phyloP scores from a whole-genome alignment of 2,888 invertebrate species.

The Salpingus planirostris region DNA sequence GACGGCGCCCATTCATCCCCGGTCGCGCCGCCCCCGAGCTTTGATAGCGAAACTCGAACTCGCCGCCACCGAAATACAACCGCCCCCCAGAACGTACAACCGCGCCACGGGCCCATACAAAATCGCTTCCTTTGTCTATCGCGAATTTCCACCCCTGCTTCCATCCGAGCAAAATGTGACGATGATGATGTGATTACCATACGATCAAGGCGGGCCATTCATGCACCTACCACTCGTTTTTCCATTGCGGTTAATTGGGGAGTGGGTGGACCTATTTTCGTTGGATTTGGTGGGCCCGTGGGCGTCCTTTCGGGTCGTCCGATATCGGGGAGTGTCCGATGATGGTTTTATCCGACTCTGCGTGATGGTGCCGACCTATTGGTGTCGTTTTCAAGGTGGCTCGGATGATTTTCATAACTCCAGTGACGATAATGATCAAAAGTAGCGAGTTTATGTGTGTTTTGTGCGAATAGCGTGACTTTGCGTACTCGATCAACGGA shows the following conservation, averaged over 20 bases:
- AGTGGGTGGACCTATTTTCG: no score
- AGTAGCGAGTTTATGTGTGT: constrained; percentile 4
- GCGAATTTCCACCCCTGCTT: no score
- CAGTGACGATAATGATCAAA: constrained; percentile 5
- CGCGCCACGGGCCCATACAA: constrained; percentile 1
- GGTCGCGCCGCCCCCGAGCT: constrained; percentile 41
- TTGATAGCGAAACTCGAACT: constrained; percentile 15
- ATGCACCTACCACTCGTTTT: no score
- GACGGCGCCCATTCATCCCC: constrained; percentile 50
- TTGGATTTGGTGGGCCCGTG: no score
- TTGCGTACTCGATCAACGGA: constrained; percentile 15
- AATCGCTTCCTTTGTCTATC: constrained; percentile 6
- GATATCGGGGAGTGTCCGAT: no score
- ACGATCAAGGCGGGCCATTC: no score
- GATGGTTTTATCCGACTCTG: no score
- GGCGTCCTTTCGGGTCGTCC: no score
- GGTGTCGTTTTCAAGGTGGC: not conserved
- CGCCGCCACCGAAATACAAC: constrained; percentile 11
- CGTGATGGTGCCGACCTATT: not conserved
- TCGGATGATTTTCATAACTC: constrained; percentile 6
- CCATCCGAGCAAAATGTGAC: no score
- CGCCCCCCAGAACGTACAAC: constrained; percentile 4
- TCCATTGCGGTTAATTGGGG: no score
- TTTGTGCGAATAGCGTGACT: constrained; percentile 17
- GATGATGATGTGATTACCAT: no score